Evolutionary conservation across 2,888 invertebrate species (phyloP).

Genomic region (Synanthedon myopaeformis): DNA sequence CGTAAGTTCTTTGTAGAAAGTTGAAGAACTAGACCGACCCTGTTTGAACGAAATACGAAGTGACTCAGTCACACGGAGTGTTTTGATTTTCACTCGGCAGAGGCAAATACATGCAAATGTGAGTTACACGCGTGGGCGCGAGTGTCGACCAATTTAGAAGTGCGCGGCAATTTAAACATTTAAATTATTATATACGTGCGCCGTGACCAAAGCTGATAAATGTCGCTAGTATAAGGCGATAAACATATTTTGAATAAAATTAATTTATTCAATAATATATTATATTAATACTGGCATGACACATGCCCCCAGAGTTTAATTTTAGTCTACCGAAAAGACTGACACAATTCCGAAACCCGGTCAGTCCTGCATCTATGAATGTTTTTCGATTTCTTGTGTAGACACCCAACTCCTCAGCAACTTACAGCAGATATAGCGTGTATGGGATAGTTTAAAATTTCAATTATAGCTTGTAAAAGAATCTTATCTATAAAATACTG

Average conservation of each 20-base stretch:
- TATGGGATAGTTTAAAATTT: no score
- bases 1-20: constrained; percentile 52
- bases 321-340: no score
- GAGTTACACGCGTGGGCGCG: constrained; percentile 10
- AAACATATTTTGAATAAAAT: background rate
- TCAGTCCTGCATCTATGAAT: no score
- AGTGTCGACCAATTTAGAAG: constrained; percentile 11
- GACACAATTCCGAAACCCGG: no score
- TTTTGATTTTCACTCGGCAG: constrained; percentile 39
- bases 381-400: no score
- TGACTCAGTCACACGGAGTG: constrained; percentile 28
- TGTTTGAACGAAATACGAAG: constrained; percentile 43
- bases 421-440: no score
- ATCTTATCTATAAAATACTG: no score
- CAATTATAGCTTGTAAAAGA: no score
- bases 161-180: constrained; percentile 6
- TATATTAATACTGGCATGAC: no score
- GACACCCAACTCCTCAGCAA: no score
- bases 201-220: background rate
- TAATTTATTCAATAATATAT: background rate
- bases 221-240: background rate
- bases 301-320: no score
- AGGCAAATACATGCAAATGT: constrained; percentile 16
- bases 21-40: constrained; percentile 59
- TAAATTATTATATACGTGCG: background rate